Percentiles rank a stretch among this genome's conserved stretches.
Evolutionary conservation across 2,113 vertebrate genomes (phyloP).

Genomic region (Mormyrus lacerda): DNA sequence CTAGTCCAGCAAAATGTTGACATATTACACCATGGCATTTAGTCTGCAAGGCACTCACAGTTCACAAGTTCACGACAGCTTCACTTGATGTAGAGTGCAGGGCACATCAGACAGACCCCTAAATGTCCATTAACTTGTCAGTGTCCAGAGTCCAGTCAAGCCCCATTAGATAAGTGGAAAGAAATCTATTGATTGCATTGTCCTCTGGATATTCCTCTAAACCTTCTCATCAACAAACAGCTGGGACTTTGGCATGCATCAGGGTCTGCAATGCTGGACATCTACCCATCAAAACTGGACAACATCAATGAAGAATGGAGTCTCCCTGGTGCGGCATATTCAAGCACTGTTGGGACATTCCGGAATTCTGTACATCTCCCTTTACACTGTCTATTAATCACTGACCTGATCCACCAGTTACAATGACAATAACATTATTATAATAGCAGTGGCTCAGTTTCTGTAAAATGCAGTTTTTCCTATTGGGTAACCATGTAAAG

Average conservation of each 20-base stretch:
- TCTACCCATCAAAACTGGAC: neutral
- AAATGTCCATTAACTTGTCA: slow-evolving; percentile 6
- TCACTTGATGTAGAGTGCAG: neutral
- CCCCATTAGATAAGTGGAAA: slow-evolving; percentile 22
- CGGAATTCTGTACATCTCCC: neutral
- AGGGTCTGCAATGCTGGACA: neutral
- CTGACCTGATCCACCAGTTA: neutral
- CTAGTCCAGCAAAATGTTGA: neutral
- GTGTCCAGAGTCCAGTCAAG: slow-evolving; percentile 15
- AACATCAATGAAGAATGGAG: neutral
- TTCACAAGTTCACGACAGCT: neutral
- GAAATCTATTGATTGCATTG: slow-evolving; percentile 19
- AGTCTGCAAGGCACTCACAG: neutral
- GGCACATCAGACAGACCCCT: neutral
- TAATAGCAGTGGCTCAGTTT: neutral
- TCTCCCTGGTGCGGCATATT: neutral
- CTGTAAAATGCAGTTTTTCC: neutral
- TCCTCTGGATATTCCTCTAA: slow-evolving; percentile 17
- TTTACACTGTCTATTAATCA: neutral
- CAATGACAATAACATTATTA: neutral
- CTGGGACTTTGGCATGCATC: slow-evolving; percentile 6
- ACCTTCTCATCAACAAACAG: slow-evolving; percentile 17
- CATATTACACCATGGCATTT: neutral
- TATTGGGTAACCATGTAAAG: neutral
- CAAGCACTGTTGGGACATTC: neutral